A percentile compares a stretch with the other conserved stretches of the same genome.
Conservation (phyloP, 2,113 vertebrate genomes). For the Macrotis lagotis region DNA sequence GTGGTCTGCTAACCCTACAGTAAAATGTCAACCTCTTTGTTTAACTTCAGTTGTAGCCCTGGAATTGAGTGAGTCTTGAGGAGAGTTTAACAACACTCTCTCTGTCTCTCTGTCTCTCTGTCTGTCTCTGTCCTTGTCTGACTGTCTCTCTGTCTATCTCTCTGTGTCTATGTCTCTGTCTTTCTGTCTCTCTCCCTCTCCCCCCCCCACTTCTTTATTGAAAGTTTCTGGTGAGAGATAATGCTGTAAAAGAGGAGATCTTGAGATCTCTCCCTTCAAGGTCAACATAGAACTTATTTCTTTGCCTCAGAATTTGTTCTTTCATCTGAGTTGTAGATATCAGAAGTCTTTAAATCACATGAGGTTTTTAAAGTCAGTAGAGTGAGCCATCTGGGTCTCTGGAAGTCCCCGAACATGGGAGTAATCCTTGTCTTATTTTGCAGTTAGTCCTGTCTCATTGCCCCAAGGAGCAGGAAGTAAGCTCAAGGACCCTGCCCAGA, state of each 20-base stretch:
- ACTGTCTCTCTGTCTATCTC: too few relatives aligned
- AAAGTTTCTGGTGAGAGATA: not conserved
- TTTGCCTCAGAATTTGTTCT: not conserved
- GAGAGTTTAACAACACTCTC: not conserved
- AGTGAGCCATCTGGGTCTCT: not conserved
- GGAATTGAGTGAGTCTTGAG: too few relatives aligned
- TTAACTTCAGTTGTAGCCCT: too few relatives aligned
- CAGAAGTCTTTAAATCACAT: not conserved
- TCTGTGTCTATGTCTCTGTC: not conserved
- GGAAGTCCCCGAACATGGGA: not conserved
- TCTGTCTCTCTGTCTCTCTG: too few relatives aligned
- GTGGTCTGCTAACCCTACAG: too few relatives aligned
- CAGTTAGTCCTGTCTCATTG: not conserved
- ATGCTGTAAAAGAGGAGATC: not conserved
- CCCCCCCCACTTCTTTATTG: not conserved
- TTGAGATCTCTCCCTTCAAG: not conserved
- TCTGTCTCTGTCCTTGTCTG: too few relatives aligned
- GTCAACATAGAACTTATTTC: not conserved
- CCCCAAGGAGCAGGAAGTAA: not conserved
- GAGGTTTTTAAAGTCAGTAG: not conserved
- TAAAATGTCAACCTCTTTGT: too few relatives aligned
- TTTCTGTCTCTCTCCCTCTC: not conserved
- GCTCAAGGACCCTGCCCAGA: not conserved
- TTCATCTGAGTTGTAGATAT: not conserved
- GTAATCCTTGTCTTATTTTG: not conserved